phyloP scores from a whole-genome alignment of 2,888 invertebrate species.

The Eupithecia exiguata region DNA sequence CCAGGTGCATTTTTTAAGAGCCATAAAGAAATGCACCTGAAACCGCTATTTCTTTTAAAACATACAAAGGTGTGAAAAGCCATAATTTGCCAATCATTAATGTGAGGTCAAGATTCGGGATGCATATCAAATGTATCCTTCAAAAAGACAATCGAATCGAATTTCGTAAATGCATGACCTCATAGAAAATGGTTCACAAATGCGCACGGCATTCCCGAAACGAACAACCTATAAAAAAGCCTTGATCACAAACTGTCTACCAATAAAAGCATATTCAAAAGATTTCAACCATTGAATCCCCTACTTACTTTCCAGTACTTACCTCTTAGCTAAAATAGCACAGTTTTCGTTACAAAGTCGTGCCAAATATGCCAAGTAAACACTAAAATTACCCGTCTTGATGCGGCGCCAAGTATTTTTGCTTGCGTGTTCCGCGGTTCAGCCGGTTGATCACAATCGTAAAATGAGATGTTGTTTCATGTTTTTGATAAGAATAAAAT shows the following conservation, averaged over 20 bases:
- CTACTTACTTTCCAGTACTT: not conserved
- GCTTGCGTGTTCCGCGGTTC: slow-evolving; percentile 60
- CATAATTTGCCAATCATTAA: too few relatives aligned
- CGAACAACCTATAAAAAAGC: not conserved
- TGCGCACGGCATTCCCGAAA: not conserved
- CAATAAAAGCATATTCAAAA: not conserved
- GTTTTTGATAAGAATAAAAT: slow-evolving; percentile 53
- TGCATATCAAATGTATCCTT: not conserved
- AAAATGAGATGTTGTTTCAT: slow-evolving; percentile 75
- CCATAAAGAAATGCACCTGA: too few relatives aligned
- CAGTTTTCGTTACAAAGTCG: slow-evolving; percentile 12
- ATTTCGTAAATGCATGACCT: too few relatives aligned
- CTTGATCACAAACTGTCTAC: not conserved
- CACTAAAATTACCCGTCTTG: slow-evolving; percentile 27
- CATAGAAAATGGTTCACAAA: not conserved
- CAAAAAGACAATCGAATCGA: not conserved
- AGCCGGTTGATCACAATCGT: slow-evolving; percentile 63
- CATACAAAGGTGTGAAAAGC: not conserved
- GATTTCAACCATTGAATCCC: not conserved
- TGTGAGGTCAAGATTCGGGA: too few relatives aligned
- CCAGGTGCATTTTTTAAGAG: too few relatives aligned
- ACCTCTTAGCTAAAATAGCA: not conserved
- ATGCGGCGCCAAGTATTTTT: slow-evolving; percentile 32
- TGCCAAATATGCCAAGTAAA: slow-evolving; percentile 24
- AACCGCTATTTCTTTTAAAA: too few relatives aligned